Conservation (phyloP, 2,797 vertebrate species). For the Etheostoma nigrum region DNA sequence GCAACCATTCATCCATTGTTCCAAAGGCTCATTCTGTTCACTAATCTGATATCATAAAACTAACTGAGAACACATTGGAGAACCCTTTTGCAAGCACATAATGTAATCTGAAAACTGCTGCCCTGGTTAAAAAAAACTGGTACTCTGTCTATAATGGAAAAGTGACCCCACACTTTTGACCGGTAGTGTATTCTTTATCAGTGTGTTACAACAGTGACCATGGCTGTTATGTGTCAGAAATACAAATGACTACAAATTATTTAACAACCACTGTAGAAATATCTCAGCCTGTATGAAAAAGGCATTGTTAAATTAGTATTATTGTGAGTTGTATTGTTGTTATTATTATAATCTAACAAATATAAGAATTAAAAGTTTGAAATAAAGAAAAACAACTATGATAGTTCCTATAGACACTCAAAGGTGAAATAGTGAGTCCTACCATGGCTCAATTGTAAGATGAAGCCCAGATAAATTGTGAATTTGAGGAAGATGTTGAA, state of each 20-base stretch:
- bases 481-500: conserved; percentile 13
- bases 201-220: background rate
- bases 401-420: background rate
- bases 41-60: no score
- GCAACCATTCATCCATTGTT: no score
- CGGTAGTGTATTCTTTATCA: background rate
- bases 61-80: no score
- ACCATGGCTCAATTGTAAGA: conserved; percentile 15
- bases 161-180: no score
- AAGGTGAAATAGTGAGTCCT: conserved; percentile 3
- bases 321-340: background rate
- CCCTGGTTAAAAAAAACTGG: no score
- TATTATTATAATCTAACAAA: background rate
- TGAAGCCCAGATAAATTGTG: conserved; percentile 1
- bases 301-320: background rate
- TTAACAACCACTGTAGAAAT: background rate
- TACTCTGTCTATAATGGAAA: no score
- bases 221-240: background rate
- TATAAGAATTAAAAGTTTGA: background rate
- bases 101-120: no score
- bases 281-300: background rate
- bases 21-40: no score
- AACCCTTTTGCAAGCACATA: no score
- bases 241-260: background rate
- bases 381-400: background rate